These are phyloP conservation scores for Pseudonaja textilis DNA, from an alignment of 2,113 vertebrate genomes.

Conservation along the genomic window DNA sequence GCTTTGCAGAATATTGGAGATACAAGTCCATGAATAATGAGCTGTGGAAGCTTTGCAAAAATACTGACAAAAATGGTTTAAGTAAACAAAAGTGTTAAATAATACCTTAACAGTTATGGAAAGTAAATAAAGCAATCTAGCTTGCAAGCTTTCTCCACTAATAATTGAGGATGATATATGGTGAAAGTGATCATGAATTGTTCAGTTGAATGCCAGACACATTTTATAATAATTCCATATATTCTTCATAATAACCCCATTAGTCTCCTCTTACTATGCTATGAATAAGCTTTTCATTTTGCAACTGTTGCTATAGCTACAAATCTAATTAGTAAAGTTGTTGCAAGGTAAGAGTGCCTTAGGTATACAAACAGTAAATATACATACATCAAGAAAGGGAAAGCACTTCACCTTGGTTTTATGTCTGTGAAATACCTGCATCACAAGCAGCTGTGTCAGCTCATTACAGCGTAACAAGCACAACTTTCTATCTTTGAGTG, in stretches of 20 bases:
- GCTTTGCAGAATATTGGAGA: neutral
- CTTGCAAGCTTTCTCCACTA: neutral
- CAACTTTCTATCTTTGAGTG: neutral
- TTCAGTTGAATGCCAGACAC: slow-evolving; percentile 44
- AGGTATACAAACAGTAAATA: neutral
- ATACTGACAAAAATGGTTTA: neutral
- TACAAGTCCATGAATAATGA: neutral
- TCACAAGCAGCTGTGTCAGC: neutral
- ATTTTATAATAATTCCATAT: slow-evolving; percentile 17
- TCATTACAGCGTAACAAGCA: neutral
- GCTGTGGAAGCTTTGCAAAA: neutral
- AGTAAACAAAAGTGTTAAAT: neutral
- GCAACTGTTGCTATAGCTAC: slow-evolving; percentile 34
- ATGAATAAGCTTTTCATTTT: slow-evolving; percentile 13
- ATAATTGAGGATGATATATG: neutral
- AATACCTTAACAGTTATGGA: slow-evolving; percentile 6
- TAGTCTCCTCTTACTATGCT: slow-evolving; percentile 17
- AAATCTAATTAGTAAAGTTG: slow-evolving; percentile 20
- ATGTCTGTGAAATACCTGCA: neutral
- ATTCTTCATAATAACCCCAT: neutral
- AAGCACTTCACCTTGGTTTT: neutral
- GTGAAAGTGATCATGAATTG: slow-evolving; percentile 19
- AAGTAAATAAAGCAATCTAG: neutral
- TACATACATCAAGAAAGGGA: neutral
- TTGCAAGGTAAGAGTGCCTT: slow-evolving; percentile 15